Evolutionary conservation across 2,888 invertebrate species (phyloP).

Genomic region (Ormyrus labotus): DNA sequence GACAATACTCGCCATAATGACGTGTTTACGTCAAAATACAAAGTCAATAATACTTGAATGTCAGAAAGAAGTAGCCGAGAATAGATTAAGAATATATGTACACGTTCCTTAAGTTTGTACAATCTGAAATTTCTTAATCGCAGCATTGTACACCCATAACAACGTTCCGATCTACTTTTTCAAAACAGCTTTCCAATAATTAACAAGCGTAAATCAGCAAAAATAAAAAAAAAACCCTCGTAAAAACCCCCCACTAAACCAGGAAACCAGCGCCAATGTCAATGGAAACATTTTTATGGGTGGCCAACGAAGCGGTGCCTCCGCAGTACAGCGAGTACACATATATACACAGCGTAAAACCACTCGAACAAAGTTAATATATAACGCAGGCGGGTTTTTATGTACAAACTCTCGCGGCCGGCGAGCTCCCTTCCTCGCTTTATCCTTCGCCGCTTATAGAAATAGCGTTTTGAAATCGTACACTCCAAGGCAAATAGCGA

Average conservation of each 20-base stretch:
- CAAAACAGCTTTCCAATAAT: too few species aligned
- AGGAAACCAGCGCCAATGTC: too few species aligned
- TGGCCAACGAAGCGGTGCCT: too few species aligned
- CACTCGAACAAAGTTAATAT: conserved; percentile 5
- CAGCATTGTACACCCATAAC: background rate
- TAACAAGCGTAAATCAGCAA: too few species aligned
- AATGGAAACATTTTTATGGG: too few species aligned
- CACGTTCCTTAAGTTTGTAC: background rate
- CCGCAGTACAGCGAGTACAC: too few species aligned
- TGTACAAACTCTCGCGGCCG: conserved; percentile 18
- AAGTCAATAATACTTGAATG: conserved; percentile 27
- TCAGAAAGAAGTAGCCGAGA: background rate
- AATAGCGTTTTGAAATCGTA: conserved; percentile 48
- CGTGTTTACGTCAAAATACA: background rate
- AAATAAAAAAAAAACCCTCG: too few species aligned
- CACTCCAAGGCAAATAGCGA: conserved; percentile 25
- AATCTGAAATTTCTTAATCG: background rate
- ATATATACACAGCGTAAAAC: too few species aligned
- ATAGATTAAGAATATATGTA: conserved; percentile 4
- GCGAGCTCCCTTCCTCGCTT: background rate
- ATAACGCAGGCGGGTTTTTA: conserved; percentile 10
- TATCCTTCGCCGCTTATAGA: conserved; percentile 3
- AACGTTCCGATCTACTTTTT: background rate
- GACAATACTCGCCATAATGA: background rate
- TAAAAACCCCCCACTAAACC: too few species aligned